These are phyloP conservation scores for Catamblyrhynchus diadema DNA, from an alignment of 2,797 vertebrate genomes.

Conservation along the genomic window DNA sequence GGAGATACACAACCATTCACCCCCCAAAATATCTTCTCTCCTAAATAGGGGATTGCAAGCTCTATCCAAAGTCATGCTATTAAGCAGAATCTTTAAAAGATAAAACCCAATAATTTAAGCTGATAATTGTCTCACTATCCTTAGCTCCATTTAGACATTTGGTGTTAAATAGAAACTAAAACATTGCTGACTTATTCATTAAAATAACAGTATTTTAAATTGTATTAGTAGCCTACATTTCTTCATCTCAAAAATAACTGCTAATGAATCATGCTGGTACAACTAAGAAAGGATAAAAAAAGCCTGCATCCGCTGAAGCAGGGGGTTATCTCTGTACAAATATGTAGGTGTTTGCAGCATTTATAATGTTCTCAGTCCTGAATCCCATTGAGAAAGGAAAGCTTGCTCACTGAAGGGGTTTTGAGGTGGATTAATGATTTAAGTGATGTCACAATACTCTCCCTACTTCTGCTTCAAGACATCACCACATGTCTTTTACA, in stretches of 20 bases:
- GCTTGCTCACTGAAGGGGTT: not conserved
- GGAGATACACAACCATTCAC: not conserved
- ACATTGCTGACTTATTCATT: conserved; percentile 35
- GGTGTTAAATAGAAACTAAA: conserved; percentile 14
- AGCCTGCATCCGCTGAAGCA: conserved; percentile 10
- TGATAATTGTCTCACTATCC: conserved; percentile 41
- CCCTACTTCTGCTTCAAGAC: not conserved
- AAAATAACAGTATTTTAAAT: conserved; percentile 62
- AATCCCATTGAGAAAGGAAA: conserved; percentile 52
- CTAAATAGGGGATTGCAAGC: not conserved
- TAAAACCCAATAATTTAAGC: conserved; percentile 37
- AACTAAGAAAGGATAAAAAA: conserved; percentile 75
- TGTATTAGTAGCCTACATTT: conserved; percentile 64
- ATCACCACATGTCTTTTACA: not conserved
- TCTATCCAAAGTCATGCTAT: not conserved
- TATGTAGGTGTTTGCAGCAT: conserved; percentile 65
- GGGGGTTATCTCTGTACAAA: conserved; percentile 72
- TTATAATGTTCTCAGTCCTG: conserved; percentile 14
- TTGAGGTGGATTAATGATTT: not conserved
- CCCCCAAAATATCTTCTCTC: not conserved
- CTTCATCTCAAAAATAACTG: conserved; percentile 61
- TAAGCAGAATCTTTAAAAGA: conserved; percentile 23
- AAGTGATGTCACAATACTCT: not conserved
- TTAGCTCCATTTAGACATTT: conserved; percentile 40
- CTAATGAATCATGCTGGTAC: conserved; percentile 76